phyloP scores from a whole-genome alignment of 2,797 vertebrate genomes.

The Delichon dasypus region DNA sequence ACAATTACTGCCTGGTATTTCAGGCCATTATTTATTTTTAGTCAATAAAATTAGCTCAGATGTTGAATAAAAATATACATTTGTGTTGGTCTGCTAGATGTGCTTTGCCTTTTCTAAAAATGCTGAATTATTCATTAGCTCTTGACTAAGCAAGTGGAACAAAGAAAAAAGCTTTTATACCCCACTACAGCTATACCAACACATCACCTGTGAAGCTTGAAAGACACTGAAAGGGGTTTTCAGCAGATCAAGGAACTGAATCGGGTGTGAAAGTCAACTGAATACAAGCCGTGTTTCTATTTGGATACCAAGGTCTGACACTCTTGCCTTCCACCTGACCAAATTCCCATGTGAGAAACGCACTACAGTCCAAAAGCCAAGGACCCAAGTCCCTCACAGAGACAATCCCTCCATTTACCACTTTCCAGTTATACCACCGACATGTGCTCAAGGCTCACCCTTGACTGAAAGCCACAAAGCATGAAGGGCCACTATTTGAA shows the following conservation, averaged over 20 bases:
- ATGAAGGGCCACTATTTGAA: background rate
- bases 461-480: background rate
- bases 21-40: background rate
- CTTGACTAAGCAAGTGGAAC: background rate
- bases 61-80: background rate
- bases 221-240: background rate
- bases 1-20: background rate
- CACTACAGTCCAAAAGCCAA: background rate
- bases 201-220: background rate
- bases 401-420: background rate
- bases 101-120: background rate
- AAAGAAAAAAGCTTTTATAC: background rate
- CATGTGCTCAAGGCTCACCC: background rate
- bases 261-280: background rate
- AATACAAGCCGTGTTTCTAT: background rate
- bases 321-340: background rate
- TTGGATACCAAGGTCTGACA: background rate
- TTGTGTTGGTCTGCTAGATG: background rate
- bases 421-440: background rate
- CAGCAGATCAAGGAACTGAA: background rate
- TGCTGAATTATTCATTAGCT: background rate
- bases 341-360: background rate
- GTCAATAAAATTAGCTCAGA: background rate
- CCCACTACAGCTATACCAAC: background rate
- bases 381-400: background rate